These are phyloP conservation scores for Threskiornis aethiopicus DNA, from an alignment of 2,797 vertebrate genomes.

Conservation along the genomic window DNA sequence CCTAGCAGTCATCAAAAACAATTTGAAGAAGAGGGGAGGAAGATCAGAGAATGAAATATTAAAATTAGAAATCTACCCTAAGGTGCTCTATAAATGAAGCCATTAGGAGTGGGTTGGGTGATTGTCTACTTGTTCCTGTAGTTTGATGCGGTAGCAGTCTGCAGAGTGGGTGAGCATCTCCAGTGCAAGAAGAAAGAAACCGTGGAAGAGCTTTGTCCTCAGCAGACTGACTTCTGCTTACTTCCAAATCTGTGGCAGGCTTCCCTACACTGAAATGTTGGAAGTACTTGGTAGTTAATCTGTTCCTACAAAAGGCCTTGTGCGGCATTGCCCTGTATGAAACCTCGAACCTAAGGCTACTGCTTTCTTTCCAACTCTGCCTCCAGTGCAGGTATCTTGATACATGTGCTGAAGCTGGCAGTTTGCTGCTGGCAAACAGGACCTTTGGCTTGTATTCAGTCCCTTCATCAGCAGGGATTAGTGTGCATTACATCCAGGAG, in stretches of 20 bases:
- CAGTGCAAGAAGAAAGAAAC: not conserved
- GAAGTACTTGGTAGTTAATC: not conserved
- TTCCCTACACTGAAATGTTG: not conserved
- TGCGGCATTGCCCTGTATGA: not conserved
- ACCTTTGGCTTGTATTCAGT: constrained; percentile 53
- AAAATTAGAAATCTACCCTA: not conserved
- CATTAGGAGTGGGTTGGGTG: not conserved
- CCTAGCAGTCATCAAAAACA: not conserved
- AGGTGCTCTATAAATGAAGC: not conserved
- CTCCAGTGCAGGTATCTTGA: not conserved
- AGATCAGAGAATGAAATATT: not conserved
- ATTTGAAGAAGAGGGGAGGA: not conserved
- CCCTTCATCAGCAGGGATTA: constrained; percentile 45
- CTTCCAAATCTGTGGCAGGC: not conserved
- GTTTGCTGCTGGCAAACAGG: constrained; percentile 41
- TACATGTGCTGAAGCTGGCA: not conserved
- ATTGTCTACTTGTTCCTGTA: not conserved
- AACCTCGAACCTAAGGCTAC: not conserved
- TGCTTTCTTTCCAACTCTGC: not conserved
- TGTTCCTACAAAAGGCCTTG: not conserved
- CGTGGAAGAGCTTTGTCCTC: not conserved
- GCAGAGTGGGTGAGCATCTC: not conserved
- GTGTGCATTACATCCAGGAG: constrained; percentile 15
- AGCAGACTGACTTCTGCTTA: not conserved
- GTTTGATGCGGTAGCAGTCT: not conserved